These are phyloP conservation scores for Suricata suricatta DNA, from an alignment of 2,113 vertebrate species.

Conservation along the genomic window DNA sequence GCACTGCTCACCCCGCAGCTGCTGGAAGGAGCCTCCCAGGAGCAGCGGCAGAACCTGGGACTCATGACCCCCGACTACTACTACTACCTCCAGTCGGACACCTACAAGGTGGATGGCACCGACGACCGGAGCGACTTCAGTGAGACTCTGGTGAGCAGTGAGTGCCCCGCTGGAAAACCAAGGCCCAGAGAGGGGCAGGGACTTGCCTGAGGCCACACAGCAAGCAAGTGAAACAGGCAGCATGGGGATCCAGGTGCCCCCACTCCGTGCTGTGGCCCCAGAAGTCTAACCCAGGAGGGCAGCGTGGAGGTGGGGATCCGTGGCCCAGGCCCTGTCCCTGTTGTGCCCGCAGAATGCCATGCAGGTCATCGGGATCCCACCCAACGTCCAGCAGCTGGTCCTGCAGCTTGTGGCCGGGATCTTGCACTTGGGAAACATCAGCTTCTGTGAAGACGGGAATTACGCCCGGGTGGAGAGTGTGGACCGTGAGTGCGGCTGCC, in stretches of 20 bases:
- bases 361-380: constrained; percentile 93
- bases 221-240: background rate
- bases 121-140: constrained; percentile 93
- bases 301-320: rapidly evolving
- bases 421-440: constrained; percentile 96
- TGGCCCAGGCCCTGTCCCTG: background rate
- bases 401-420: constrained; percentile 95
- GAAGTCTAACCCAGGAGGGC: background rate
- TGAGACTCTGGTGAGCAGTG: constrained; percentile 91
- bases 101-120: constrained; percentile 95
- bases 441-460: constrained; percentile 95
- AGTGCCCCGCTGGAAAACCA: background rate
- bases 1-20: constrained; percentile 81
- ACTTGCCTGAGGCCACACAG: background rate
- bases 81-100: constrained; percentile 96
- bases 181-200: background rate
- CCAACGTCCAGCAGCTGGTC: constrained; percentile 88
- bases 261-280: background rate
- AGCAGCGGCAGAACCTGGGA: constrained; percentile 93
- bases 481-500: constrained; percentile 91
- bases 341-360: constrained; percentile 90
- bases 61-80: constrained; percentile 96
- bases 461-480: constrained; percentile 93
- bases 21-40: constrained; percentile 91
- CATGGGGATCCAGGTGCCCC: too few species aligned